Evolutionary conservation across 1,140 invertebrate species (phyloP).

Genomic region (Micrasema longulum): DNA sequence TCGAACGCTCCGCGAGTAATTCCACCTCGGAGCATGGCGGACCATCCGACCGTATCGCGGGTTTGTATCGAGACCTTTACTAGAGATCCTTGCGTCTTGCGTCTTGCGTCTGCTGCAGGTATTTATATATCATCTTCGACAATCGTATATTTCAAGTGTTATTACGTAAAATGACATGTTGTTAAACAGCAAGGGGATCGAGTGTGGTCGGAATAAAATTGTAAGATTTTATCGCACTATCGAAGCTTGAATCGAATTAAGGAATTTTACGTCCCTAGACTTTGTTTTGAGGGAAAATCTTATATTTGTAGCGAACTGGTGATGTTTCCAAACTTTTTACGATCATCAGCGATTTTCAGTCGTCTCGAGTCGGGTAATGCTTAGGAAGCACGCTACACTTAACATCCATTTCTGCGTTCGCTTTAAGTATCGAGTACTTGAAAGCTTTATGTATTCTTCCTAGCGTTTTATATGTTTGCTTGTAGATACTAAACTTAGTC

Average conservation of each 20-base stretch:
- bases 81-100: slow-evolving; percentile 1
- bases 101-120: slow-evolving; percentile 29
- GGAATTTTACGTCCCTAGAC: slow-evolving; percentile 44
- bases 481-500: too few relatives aligned
- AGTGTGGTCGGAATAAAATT: slow-evolving; percentile 46
- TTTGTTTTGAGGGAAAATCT: slow-evolving; percentile 50
- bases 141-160: slow-evolving; percentile 48
- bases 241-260: slow-evolving; percentile 51
- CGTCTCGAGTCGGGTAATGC: slow-evolving; percentile 30
- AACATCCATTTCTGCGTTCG: slow-evolving; percentile 30
- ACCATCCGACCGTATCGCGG: slow-evolving; percentile 25
- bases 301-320: slow-evolving; percentile 11
- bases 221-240: slow-evolving; percentile 45
- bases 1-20: slow-evolving; percentile 39
- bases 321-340: slow-evolving; percentile 52
- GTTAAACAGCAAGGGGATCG: slow-evolving; percentile 39
- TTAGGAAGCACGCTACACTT: slow-evolving; percentile 29
- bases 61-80: slow-evolving; percentile 30
- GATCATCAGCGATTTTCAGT: slow-evolving; percentile 47
- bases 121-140: slow-evolving; percentile 23
- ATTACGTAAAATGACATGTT: slow-evolving; percentile 46
- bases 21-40: slow-evolving; percentile 25
- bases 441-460: slow-evolving; percentile 34
- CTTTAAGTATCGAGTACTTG: slow-evolving; percentile 29
- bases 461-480: slow-evolving; percentile 28